These are phyloP conservation scores for Clivina fossor DNA, from an alignment of 2,888 invertebrate genomes.

Conservation along the genomic window DNA sequence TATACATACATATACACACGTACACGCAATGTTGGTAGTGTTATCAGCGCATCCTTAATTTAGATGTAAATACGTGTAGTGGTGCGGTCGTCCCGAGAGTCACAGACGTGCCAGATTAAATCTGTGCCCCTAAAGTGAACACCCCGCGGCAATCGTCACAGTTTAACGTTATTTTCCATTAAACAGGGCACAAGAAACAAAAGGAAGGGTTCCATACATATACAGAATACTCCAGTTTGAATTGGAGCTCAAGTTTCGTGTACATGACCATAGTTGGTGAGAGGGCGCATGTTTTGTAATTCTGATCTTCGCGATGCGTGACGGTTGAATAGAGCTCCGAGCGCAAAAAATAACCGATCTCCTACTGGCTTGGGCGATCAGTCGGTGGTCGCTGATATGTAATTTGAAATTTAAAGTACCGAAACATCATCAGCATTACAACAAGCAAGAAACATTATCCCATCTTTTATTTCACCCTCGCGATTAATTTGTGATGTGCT, in stretches of 20 bases:
- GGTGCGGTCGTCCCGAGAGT: not conserved
- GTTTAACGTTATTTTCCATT: slow-evolving; percentile 47
- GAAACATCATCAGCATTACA: slow-evolving; percentile 44
- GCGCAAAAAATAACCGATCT: slow-evolving; percentile 31
- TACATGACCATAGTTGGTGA: too few species aligned
- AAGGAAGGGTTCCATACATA: not conserved
- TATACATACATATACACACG: not conserved
- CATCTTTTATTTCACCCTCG: slow-evolving; percentile 2
- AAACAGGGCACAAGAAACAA: slow-evolving; percentile 41
- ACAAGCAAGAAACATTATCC: slow-evolving; percentile 38
- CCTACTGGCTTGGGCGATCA: slow-evolving; percentile 40
- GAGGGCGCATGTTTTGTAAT: slow-evolving; percentile 43
- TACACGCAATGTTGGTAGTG: not conserved
- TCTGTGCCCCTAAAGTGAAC: slow-evolving; percentile 1
- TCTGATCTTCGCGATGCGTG: slow-evolving; percentile 34
- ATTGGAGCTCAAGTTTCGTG: too few species aligned
- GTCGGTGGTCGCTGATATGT: slow-evolving; percentile 42
- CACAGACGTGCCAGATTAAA: slow-evolving; percentile 25
- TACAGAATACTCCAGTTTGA: too few species aligned
- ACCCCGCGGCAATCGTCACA: slow-evolving; percentile 40
- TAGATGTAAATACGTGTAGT: slow-evolving; percentile 28
- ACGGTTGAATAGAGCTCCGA: slow-evolving; percentile 34
- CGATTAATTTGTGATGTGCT: slow-evolving; percentile 8
- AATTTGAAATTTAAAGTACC: slow-evolving; percentile 50
- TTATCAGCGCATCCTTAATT: slow-evolving; percentile 27